These are phyloP conservation scores for Strigamia transsilvanica DNA, from an alignment of 2,888 invertebrate genomes.

Conservation along the genomic window DNA sequence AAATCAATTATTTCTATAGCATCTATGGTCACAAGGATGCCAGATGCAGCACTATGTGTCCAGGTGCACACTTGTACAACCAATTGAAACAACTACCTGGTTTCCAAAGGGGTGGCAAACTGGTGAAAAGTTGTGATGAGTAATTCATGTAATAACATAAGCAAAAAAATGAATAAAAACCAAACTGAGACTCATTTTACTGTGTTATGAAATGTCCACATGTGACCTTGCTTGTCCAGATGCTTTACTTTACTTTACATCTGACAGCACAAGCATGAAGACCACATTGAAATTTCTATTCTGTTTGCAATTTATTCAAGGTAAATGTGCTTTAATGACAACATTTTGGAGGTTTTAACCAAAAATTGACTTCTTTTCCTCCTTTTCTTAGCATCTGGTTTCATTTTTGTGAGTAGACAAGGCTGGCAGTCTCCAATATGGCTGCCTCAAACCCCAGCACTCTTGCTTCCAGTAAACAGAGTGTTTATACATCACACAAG, in stretches of 20 bases:
- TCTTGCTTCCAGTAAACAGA: background rate
- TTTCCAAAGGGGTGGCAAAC: background rate
- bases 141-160: background rate
- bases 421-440: background rate
- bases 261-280: background rate
- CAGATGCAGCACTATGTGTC: background rate
- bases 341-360: background rate
- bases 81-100: background rate
- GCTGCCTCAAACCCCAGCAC: background rate
- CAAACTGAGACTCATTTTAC: background rate
- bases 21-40: background rate
- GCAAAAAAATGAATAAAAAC: background rate
- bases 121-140: background rate
- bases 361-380: background rate
- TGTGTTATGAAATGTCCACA: background rate
- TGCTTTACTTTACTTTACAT: background rate
- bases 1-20: background rate
- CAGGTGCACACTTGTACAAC: background rate
- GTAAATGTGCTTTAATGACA: too few relatives aligned
- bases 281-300: background rate
- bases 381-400: background rate
- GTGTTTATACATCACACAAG: conserved; percentile 9
- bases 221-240: background rate
- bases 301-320: too few relatives aligned
- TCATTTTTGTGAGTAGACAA: background rate